These are phyloP conservation scores for Hippocampus barbouri DNA, from an alignment of 2,113 vertebrate genomes.

Conservation along the genomic window DNA sequence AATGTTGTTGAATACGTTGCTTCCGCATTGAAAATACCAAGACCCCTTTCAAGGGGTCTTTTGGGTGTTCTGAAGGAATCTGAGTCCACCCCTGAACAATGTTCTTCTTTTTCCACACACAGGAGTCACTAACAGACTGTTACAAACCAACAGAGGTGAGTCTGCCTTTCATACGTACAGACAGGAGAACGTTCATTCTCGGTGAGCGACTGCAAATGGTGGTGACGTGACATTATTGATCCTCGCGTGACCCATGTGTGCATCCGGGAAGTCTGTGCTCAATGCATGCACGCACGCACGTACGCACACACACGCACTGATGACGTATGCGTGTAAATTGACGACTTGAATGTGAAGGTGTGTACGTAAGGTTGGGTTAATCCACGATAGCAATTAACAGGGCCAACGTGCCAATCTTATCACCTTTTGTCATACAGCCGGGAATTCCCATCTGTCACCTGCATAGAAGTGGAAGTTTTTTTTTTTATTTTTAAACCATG, in stretches of 20 bases:
- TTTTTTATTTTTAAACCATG: neutral
- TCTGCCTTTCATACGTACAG: slow-evolving; percentile 9
- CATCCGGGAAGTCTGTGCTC: slow-evolving; percentile 6
- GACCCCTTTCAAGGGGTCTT: too few species aligned
- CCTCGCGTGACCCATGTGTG: neutral
- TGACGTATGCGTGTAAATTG: neutral
- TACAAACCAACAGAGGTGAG: slow-evolving; percentile 96
- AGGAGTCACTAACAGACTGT: slow-evolving; percentile 93
- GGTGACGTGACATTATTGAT: slow-evolving; percentile 27
- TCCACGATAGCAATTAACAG: slow-evolving; percentile 48
- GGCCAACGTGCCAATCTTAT: slow-evolving; percentile 37
- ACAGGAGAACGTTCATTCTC: slow-evolving; percentile 8
- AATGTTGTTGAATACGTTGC: too few species aligned
- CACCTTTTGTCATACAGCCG: slow-evolving; percentile 16
- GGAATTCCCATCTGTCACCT: slow-evolving; percentile 37
- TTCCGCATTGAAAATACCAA: too few species aligned
- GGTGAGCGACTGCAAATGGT: neutral
- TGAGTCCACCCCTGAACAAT: neutral
- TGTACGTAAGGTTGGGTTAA: slow-evolving; percentile 27
- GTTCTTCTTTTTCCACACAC: neutral
- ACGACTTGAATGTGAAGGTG: slow-evolving; percentile 12
- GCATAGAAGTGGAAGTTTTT: slow-evolving; percentile 2
- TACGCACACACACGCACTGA: neutral
- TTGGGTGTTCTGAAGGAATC: too few species aligned
- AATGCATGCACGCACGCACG: too few species aligned